phyloP scores from a whole-genome alignment of 2,113 vertebrate species.

The Capreolus pygargus region DNA sequence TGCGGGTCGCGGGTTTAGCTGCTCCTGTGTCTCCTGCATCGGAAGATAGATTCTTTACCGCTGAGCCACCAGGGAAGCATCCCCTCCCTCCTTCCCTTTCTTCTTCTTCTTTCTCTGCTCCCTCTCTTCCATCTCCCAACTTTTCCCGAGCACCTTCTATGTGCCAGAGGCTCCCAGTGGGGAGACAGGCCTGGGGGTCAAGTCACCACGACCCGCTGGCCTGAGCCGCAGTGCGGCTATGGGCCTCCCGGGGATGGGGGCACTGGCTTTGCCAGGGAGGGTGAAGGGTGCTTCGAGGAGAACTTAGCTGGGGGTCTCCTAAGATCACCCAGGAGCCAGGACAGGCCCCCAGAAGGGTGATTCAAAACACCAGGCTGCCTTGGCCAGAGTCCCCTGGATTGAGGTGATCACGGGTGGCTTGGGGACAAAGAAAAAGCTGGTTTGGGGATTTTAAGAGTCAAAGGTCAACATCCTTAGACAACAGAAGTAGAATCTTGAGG shows the following conservation, averaged over 20 bases:
- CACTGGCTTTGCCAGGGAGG: background rate
- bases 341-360: background rate
- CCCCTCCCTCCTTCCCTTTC: background rate
- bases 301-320: background rate
- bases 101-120: background rate
- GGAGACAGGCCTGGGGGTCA: background rate
- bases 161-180: background rate
- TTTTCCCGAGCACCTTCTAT: rapidly evolving
- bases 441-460: background rate
- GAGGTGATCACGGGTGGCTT: background rate
- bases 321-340: background rate
- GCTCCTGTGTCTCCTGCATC: background rate
- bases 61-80: background rate
- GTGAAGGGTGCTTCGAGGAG: background rate
- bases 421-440: background rate
- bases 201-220: rapidly evolving
- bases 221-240: rapidly evolving
- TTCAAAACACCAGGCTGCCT: background rate
- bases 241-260: background rate
- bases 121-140: background rate
- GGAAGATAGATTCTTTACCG: background rate
- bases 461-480: background rate
- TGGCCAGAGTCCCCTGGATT: background rate
- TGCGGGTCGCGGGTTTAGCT: too few species aligned
- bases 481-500: background rate